Base-by-base conservation (phyloP, 2,113 vertebrate species). In the Paramormyrops kingsleyae region DNA sequence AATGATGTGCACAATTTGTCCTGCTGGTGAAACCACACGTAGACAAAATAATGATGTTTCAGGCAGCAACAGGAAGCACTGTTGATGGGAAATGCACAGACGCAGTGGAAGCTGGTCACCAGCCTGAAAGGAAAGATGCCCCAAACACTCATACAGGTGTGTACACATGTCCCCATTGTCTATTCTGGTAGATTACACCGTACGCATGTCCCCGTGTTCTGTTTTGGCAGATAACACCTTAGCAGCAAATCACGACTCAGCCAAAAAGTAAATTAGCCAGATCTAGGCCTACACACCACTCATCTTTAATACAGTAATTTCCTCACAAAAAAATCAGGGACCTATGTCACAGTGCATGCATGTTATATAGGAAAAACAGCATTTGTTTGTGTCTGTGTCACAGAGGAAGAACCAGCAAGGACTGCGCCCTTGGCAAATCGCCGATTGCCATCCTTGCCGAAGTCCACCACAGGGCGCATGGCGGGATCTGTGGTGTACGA, bases 401-500 rank as follows among this genome's bases (percentile, higher is more conserved):
- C 66, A 87, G 84, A 44, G 7, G 50, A 59, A 50, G 52, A 80
- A 8, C 15, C 8, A 0, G 31, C 53, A 10, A 50, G 35, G 9
- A 17, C 80, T 5, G 66, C 9, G 15, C 19, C 35, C 5, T 27
- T 80, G 85, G 47, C 24, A 12, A 39, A 9, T 19, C 74, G 90
- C 42, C 84, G 46, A 70, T n/a, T 91, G 50, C 90, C 90, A 52
- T 44, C 66, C n/a, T 17, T 89, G n/a, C 90, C 90, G 44, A 91
- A 70, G 84, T 87, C 66, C 31, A 42, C 39, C 84, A 49, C 49
- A 35, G 52, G 85, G 62, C 87, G 49, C 66, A 83, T 47, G 56
- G 35, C 42, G 31, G 50, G 49, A 27, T 87, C 66, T 27, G 42
- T 4, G 19, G 84, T 62, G 70, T 89, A 89, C 27, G 70, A 89